A percentile compares a stretch with the other conserved stretches of the same genome.
Conservation (phyloP, 2,113 vertebrate species). For the Bubalus kerabau region DNA sequence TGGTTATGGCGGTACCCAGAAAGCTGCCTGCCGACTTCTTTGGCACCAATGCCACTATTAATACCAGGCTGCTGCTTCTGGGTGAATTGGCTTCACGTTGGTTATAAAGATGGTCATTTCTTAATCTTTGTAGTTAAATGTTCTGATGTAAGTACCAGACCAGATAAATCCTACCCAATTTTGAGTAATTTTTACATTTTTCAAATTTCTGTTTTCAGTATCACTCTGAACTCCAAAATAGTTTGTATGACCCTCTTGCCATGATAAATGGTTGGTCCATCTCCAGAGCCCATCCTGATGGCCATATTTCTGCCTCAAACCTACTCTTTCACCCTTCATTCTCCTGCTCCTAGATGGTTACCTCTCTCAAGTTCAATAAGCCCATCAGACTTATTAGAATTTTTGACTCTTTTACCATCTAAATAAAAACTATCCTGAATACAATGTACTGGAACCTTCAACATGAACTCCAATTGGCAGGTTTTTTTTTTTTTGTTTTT, state of each 20-base stretch:
- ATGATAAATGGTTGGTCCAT: neutral
- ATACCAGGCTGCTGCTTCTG: neutral
- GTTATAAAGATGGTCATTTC: neutral
- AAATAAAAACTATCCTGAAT: constrained; percentile 33
- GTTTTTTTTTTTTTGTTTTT: neutral
- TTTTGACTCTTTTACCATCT: neutral
- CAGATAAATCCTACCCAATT: neutral
- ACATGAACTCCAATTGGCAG: constrained; percentile 4
- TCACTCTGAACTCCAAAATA: neutral
- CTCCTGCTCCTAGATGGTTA: neutral
- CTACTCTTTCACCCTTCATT: neutral
- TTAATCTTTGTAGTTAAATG: neutral
- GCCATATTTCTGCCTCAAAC: neutral
- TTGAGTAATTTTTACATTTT: neutral
- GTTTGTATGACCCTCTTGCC: neutral
- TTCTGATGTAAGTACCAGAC: neutral
- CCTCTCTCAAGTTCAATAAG: neutral
- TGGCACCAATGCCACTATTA: neutral
- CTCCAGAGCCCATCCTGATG: neutral
- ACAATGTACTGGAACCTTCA: neutral
- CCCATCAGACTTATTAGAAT: neutral
- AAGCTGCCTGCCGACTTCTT: neutral
- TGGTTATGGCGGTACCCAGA: neutral
- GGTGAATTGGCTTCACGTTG: neutral
- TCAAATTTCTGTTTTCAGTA: neutral